Evolutionary conservation across 2,797 vertebrate species (phyloP).

Genomic region (Falco cherrug): DNA sequence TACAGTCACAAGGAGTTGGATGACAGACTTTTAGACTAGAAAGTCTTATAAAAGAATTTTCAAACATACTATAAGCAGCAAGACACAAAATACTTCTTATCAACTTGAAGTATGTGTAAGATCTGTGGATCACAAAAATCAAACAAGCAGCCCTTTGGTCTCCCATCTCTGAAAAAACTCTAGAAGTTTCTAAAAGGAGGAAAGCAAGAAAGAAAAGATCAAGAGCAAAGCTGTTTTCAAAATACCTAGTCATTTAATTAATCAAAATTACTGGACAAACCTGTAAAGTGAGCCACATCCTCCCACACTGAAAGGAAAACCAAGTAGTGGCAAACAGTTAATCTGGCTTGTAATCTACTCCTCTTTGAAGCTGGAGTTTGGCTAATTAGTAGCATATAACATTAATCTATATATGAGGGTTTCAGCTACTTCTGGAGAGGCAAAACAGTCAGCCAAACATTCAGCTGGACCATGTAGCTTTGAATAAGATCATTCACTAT

Average conservation of each 20-base stretch:
- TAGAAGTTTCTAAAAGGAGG: neutral
- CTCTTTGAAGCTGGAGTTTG: neutral
- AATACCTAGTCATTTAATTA: neutral
- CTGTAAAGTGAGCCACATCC: neutral
- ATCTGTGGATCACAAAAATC: neutral
- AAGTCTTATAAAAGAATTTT: neutral
- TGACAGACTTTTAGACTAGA: neutral
- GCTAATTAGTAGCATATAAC: neutral
- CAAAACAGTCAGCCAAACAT: neutral
- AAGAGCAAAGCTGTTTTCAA: neutral
- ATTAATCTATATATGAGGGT: neutral
- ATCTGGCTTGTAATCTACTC: neutral
- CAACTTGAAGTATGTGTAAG: neutral
- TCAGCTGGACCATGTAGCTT: neutral
- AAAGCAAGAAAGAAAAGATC: neutral
- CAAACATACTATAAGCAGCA: neutral
- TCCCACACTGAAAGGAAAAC: neutral
- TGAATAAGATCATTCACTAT: neutral
- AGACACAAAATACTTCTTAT: neutral
- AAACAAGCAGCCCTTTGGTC: neutral
- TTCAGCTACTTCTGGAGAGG: neutral
- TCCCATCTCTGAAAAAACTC: neutral
- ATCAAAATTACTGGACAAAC: neutral
- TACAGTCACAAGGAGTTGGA: neutral
- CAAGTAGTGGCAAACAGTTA: neutral